Conservation (phyloP, 2,113 vertebrate species). For the Lycaon pictus region DNA sequence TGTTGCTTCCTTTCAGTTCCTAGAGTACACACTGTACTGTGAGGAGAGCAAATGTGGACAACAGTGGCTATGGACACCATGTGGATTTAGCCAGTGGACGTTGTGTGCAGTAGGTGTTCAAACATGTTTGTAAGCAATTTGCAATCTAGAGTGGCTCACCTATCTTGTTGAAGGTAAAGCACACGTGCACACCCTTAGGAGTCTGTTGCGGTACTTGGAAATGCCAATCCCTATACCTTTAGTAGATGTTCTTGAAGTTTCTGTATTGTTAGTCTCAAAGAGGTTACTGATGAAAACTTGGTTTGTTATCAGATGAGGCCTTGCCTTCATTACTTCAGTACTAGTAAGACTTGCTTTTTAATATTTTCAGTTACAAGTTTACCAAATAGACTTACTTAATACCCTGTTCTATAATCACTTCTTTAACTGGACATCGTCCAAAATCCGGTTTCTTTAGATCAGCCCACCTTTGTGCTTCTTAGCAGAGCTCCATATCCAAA, state of each 20-base stretch:
- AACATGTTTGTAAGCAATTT: not conserved
- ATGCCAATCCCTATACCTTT: not conserved
- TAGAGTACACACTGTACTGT: not conserved
- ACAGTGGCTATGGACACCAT: not conserved
- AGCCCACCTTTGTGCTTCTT: not conserved
- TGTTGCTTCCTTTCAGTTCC: not conserved
- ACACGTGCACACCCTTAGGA: rapidly evolving
- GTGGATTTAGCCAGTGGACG: not conserved
- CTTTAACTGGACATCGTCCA: not conserved
- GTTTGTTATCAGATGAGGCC: not conserved
- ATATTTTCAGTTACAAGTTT: not conserved
- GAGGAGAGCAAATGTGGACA: not conserved
- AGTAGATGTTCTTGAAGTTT: not conserved
- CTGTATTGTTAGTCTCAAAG: not conserved
- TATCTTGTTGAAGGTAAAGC: not conserved
- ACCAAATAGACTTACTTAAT: not conserved
- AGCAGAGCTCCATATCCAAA: not conserved
- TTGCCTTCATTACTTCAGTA: not conserved
- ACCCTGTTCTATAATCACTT: not conserved
- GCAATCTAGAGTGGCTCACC: not conserved
- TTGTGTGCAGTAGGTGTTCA: not conserved
- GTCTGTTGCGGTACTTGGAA: rapidly evolving
- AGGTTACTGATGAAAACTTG: not conserved
- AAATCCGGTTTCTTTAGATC: not conserved
- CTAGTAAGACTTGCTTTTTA: not conserved